Base-by-base conservation (phyloP, 1,140 invertebrate species). In the Palaemon carinicauda region DNA sequence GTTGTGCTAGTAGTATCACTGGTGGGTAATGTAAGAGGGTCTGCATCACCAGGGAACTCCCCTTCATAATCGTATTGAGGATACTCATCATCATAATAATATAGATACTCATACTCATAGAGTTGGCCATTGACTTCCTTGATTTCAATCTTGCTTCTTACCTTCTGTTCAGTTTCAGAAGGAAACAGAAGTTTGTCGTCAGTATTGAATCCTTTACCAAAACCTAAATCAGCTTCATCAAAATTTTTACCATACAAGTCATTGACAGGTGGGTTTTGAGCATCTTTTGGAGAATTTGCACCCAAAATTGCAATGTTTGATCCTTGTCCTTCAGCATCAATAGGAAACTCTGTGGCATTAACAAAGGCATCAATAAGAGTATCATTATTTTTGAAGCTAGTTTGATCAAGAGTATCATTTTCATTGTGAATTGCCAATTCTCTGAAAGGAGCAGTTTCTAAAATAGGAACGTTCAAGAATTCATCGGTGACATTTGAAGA, bases 71-170 rank as follows among this genome's bases (percentile, higher is more conserved):
- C 88, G 27, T 83, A 82, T 15, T 56, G 21, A 24, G 88, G 88
- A 41, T 80, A 82, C n/a, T 89, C 88, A 29, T 89, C 88, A 33
- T 89, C 88, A 33, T 89, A 89, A 31, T 89, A 89, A 56, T 89
- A 89, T 14, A 86, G 77, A 50, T 89, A 89, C 65, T 89, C 88
- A 41, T 89, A 89, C 29, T 89, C 88, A 33, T 89, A 89, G 27
- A 89, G 53, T 52, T 89, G 88, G 0, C 88, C 88, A 60, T 89
- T 89, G 21, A 89, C 88, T 60, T 89, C 88, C 84, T 89, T 89
- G 19, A 89, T 89, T 60, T 89, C 88, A 73, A 89, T 83, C 69
- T 89, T 89, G 41, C 88, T 89, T 24, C 84, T 65, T 17, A 81
- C 80, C 14, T 83, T 87, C 51, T 79, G 75, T 53, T 89, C 88